Evolutionary conservation across 1,140 invertebrate species (phyloP).

Genomic region (Hyles euphorbiae): DNA sequence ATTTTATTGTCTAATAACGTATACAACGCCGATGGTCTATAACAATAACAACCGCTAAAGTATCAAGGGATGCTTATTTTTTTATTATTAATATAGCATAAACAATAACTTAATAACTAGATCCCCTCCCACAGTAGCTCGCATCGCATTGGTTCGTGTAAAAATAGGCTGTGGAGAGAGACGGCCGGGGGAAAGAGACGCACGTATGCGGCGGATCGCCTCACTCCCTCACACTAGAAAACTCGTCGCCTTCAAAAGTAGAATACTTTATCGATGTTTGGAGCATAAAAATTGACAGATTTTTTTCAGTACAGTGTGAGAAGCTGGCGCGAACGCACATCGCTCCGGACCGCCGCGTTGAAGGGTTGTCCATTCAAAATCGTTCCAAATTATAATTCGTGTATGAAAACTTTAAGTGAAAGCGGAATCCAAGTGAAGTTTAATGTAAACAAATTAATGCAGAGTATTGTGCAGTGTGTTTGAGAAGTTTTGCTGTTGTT

Average conservation of each 20-base stretch:
- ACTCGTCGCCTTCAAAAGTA: constrained; percentile 67
- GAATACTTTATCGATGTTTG: constrained; percentile 72
- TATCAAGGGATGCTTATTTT: constrained; percentile 52
- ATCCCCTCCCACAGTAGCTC: constrained; percentile 62
- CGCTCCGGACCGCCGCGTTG: constrained; percentile 27
- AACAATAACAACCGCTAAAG: constrained; percentile 46
- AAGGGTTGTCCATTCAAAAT: constrained; percentile 53
- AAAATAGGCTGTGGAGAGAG: constrained; percentile 67
- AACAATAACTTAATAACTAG: constrained; percentile 72
- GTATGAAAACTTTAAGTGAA: constrained; percentile 20
- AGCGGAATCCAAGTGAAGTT: constrained; percentile 35
- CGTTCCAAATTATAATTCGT: constrained; percentile 29
- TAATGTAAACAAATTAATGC: constrained; percentile 24
- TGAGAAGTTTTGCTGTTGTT: constrained; percentile 9
- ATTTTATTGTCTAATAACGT: constrained; percentile 50
- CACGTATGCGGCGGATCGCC: constrained; percentile 30
- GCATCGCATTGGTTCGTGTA: constrained; percentile 58
- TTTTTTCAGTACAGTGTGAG: constrained; percentile 69
- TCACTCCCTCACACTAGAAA: constrained; percentile 45
- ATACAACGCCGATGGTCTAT: constrained; percentile 45
- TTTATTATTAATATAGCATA: constrained; percentile 71
- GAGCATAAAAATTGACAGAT: constrained; percentile 74
- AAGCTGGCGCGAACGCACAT: constrained; percentile 33
- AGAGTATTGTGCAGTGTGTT: constrained; percentile 26
- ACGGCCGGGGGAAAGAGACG: constrained; percentile 40